Base-by-base conservation (phyloP, 2,888 invertebrate genomes). In the Bimastos eiseni region DNA sequence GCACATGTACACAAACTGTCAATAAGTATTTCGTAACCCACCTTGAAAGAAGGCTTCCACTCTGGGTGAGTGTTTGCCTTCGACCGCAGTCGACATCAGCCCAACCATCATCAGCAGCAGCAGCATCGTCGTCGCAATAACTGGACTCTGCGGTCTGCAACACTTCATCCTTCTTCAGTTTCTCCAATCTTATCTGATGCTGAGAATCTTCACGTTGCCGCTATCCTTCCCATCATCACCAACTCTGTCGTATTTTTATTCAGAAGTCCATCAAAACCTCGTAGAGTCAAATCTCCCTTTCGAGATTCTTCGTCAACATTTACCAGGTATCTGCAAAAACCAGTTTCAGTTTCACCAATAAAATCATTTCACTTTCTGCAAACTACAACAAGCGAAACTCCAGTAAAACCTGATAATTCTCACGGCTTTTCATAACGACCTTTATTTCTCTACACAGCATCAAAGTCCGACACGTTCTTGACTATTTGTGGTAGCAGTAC, bases 1-100 rank as follows among this genome's bases (percentile, higher is more conserved):
- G 19, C 13, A 84, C 19, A 15, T 3, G 17, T 33, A n/a, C 33
- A 84, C 5, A 21, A 3, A 84, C 19, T 5, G 3, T 17, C 34
- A 83, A 83, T 17, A 36, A 34, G 15, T 21, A 84, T 34, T 84
- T 86, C 34, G 11, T n/a, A 86, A 37, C 86, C 24, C 34, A 86
- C 86, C 86, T 86, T 86, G 86, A 24, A 86, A 86, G 37, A 86
- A 86, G 36, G 86, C 86, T 24, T 86, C 86, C 2, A 86, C 86
- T 34, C 34, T 86, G 86, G 86, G 86, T 5, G 86, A 19, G 34
- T 37, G 86, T 11, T 86, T 86, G 21, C 86, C 86, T 19, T 86
- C 13, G 11, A 86, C 86, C 24, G 6, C 30, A 37, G 34, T 24
- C 11, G 86, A 30, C 24, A 86, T n/a, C 34, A 86, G 19, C 21